These are phyloP conservation scores for Toxonevra muliebris DNA, from an alignment of 2,888 invertebrate species.

Conservation along the genomic window DNA sequence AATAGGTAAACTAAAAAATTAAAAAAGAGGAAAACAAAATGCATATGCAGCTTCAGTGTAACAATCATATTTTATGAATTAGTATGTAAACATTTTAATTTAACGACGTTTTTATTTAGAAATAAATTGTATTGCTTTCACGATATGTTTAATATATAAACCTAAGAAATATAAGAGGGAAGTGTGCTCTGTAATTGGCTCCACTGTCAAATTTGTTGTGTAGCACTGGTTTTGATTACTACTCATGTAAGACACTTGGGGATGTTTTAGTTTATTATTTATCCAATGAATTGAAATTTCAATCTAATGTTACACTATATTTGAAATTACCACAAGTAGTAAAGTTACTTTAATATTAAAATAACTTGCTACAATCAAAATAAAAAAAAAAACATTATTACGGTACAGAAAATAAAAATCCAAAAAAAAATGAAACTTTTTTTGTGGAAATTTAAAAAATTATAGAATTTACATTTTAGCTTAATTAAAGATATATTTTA, in stretches of 20 bases:
- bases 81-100: neutral
- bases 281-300: no score
- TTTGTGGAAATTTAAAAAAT: neutral
- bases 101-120: neutral
- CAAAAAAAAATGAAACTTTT: neutral
- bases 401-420: conserved; percentile 8
- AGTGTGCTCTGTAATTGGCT: conserved; percentile 4
- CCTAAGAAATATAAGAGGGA: conserved; percentile 8
- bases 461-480: conserved; percentile 11
- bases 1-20: conserved; percentile 23
- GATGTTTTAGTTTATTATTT: no score
- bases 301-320: no score
- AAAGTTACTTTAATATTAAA: conserved; percentile 15
- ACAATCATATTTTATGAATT: no score
- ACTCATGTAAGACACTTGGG: no score
- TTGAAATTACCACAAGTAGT: neutral
- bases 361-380: conserved; percentile 17
- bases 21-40: conserved; percentile 22
- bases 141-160: conserved; percentile 6
- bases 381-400: conserved; percentile 10
- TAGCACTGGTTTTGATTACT: no score
- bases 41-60: conserved; percentile 12
- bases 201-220: no score
- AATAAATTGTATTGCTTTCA: neutral
- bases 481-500: no score